Evolutionary conservation across 2,888 invertebrate genomes (phyloP), one percentile per base, ranked within the genome.

Genomic region (Rapana venosa): DNA sequence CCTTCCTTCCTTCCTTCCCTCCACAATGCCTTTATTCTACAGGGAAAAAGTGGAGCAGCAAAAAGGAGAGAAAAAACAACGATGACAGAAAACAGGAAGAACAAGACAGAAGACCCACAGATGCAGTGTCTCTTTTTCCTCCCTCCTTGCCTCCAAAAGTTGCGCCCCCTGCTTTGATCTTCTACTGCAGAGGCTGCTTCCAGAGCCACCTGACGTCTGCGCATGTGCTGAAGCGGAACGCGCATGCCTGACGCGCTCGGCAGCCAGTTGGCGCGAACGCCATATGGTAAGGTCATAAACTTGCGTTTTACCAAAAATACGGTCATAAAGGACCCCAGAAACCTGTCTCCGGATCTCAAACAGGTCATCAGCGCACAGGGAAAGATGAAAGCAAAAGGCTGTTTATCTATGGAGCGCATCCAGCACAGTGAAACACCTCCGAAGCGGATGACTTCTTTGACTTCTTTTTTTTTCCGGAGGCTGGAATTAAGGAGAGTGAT

Each of bases 241-340:
- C 89, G 89, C 89, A 89, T 89, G 89, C 85, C 84, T 74, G 35
- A 85, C n/a, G 74, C 56, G 70, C 35, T 70, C 11, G 89, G 74
- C 56, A 30, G n/a, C 30, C 77, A n/a, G 61, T 70, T 61, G 66
- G 84, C 36, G 84, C 85, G 85, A 89, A 84, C 87, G 90, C 81
- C 91, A 91, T 91, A 90, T 91, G 91, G 90, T 47, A 91, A 91
- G 90, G 91, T 90, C 91, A 87, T 91, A 91, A 91, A 90, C 79
- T 87, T 61, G 79, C 79, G 32, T 89, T 74, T 88, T 87, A 91
- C 91, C 91, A 87, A 91, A 91, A 91, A 90, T 91, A 91, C 90
- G 91, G 91, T 90, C 91, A 90, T 91, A 77, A 89, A 79, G 79
- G 88, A 87, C 66, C 66, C 32, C 30, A 66, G 84, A 66, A 91